Evolutionary conservation across 2,113 vertebrate species (phyloP).

Genomic region (Budorcas taxicolor): DNA sequence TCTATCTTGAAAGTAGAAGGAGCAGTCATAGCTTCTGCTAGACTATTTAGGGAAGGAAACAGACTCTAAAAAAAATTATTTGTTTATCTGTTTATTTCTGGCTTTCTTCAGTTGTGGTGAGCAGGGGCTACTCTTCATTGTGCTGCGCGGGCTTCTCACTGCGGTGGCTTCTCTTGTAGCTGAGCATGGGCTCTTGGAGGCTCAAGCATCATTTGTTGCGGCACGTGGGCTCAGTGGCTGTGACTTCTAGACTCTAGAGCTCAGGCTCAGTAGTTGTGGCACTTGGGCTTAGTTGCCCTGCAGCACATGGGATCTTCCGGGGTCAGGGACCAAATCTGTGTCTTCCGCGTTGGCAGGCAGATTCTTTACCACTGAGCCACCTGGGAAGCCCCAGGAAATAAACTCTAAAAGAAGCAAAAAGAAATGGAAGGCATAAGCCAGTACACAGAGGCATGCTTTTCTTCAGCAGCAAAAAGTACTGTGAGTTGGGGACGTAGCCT

Average conservation of each 20-base stretch:
- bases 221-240: background rate
- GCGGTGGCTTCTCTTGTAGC: background rate
- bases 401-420: background rate
- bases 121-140: background rate
- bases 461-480: background rate
- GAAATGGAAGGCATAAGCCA: background rate
- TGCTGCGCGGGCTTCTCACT: accelerated
- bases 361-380: background rate
- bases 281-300: background rate
- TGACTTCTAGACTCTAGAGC: background rate
- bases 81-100: background rate
- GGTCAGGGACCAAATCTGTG: background rate
- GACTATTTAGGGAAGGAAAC: background rate
- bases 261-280: background rate
- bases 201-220: background rate
- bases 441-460: background rate
- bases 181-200: background rate
- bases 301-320: background rate
- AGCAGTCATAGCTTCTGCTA: background rate
- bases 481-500: accelerated
- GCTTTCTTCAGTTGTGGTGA: background rate
- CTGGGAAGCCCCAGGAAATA: background rate
- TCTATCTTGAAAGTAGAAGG: background rate
- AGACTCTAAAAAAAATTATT: background rate
- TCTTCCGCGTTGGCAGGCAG: background rate